Percentiles rank a stretch among this genome's conserved stretches.
Conservation (phyloP, 2,888 invertebrate genomes). For the Xestia ashworthii region DNA sequence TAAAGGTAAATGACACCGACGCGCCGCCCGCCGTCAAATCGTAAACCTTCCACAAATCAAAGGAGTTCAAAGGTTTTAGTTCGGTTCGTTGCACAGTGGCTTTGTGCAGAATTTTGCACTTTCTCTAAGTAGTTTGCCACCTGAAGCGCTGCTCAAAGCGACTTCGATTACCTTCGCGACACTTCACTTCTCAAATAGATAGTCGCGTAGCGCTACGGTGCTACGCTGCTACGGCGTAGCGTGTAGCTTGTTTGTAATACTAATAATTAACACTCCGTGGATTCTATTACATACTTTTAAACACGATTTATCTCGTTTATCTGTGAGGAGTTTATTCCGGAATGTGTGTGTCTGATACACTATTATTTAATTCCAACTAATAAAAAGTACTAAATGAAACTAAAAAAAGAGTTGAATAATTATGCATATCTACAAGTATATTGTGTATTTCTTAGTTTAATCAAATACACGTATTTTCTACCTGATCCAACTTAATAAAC, state of each 20-base stretch:
- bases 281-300: neutral
- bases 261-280: neutral
- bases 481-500: no score
- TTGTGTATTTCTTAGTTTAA: neutral
- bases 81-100: constrained; percentile 44
- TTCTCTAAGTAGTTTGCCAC: constrained; percentile 50
- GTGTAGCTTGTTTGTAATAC: constrained; percentile 16
- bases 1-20: constrained; percentile 53
- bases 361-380: neutral
- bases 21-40: constrained; percentile 12
- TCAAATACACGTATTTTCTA: no score
- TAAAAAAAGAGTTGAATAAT: neutral
- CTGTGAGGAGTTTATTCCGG: neutral
- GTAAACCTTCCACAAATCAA: constrained; percentile 50
- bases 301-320: neutral
- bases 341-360: neutral
- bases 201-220: constrained; percentile 47
- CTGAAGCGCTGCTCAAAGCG: constrained; percentile 43
- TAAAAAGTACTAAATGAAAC: neutral
- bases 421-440: neutral
- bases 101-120: constrained; percentile 48
- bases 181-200: constrained; percentile 44
- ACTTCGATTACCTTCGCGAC: constrained; percentile 37
- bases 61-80: constrained; percentile 46
- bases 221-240: constrained; percentile 58